Conservation (phyloP, 1,140 invertebrate species). For the Neocloeon triangulifer region DNA sequence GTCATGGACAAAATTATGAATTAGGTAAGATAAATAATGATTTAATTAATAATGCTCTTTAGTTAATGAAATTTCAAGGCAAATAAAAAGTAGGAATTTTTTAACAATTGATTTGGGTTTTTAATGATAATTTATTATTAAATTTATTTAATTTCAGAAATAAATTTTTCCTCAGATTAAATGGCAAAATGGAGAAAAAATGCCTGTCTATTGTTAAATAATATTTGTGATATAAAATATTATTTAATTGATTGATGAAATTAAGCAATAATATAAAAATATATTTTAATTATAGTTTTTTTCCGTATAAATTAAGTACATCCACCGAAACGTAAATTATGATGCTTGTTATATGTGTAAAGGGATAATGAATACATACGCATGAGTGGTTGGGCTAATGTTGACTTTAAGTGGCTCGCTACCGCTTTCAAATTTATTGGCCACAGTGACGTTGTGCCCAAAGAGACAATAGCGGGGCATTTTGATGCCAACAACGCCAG, state of each 20-base stretch:
- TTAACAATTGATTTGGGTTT: too few relatives aligned
- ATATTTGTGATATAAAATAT: too few relatives aligned
- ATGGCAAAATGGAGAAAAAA: too few relatives aligned
- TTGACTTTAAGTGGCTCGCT: conserved; percentile 78
- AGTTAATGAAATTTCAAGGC: not conserved
- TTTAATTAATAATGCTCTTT: not conserved
- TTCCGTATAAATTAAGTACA: not conserved
- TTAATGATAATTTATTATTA: too few relatives aligned
- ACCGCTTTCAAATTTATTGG: conserved; percentile 85
- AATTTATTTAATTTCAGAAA: too few relatives aligned
- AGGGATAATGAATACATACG: conserved; percentile 35
- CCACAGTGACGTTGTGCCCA: conserved; percentile 78
- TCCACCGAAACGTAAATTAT: not conserved
- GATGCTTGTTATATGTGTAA: not conserved
- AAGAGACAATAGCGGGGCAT: conserved; percentile 83
- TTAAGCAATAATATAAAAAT: too few relatives aligned
- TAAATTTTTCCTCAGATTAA: too few relatives aligned
- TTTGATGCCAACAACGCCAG: conserved; percentile 74
- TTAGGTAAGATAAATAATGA: not conserved
- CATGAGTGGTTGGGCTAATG: conserved; percentile 75
- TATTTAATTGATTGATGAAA: too few relatives aligned
- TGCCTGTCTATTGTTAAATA: too few relatives aligned
- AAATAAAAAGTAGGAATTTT: not conserved
- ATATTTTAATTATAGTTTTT: not conserved
- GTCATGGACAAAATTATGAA: not conserved